Evolutionary conservation across 2,797 vertebrate species (phyloP).

Genomic region (Pseudochromis fuscus): DNA sequence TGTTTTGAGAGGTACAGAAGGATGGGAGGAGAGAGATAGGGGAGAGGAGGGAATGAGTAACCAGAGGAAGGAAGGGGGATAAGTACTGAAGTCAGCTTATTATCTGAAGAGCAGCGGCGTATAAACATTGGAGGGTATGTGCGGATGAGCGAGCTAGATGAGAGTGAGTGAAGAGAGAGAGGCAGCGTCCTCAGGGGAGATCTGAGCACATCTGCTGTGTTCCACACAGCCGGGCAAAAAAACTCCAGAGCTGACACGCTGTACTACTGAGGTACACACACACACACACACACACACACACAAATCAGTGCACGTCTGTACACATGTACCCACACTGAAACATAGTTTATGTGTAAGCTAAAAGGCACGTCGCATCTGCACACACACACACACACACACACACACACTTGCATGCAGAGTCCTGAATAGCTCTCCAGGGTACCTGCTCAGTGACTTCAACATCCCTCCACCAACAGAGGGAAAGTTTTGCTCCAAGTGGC

Average conservation of each 20-base stretch:
- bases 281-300: constrained; percentile 32
- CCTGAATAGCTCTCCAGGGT: constrained; percentile 51
- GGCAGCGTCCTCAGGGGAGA: constrained; percentile 72
- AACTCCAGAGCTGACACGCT: constrained; percentile 64
- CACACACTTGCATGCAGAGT: constrained; percentile 16
- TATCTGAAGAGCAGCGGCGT: constrained; percentile 75
- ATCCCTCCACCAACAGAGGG: constrained; percentile 55
- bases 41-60: constrained; percentile 39
- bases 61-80: constrained; percentile 52
- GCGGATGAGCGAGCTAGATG: constrained; percentile 66
- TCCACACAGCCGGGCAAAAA: constrained; percentile 74
- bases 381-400: constrained; percentile 16
- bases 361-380: constrained; percentile 37
- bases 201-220: constrained; percentile 82
- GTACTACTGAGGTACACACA: constrained; percentile 29
- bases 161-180: constrained; percentile 54
- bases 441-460: constrained; percentile 65
- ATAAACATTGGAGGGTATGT: constrained; percentile 76
- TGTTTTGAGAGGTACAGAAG: constrained; percentile 28
- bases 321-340: constrained; percentile 7
- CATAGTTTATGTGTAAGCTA: constrained; percentile 24
- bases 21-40: constrained; percentile 23
- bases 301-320: constrained; percentile 24
- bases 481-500: constrained; percentile 56
- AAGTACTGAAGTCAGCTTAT: constrained; percentile 72